Conservation (phyloP, 2,888 invertebrate species). For the Entomobrya multifasciata region DNA sequence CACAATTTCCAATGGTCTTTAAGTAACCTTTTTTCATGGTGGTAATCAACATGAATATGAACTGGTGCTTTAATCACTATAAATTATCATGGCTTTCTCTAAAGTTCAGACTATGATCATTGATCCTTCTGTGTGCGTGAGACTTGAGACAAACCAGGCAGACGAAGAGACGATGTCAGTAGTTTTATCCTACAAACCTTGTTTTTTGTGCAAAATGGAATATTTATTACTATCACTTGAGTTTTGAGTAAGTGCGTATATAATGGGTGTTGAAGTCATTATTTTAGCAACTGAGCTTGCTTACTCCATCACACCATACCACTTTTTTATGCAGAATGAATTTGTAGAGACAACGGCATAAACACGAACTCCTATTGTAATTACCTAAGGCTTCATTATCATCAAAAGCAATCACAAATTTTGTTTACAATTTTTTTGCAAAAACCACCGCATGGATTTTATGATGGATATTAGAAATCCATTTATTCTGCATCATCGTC, state of each 20-base stretch:
- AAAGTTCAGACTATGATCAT: constrained; percentile 29
- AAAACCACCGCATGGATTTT: too few relatives aligned
- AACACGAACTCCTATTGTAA: too few relatives aligned
- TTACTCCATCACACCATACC: neutral
- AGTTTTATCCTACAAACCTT: neutral
- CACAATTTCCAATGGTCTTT: neutral
- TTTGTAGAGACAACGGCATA: too few relatives aligned
- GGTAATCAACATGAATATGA: neutral
- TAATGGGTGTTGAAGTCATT: too few relatives aligned
- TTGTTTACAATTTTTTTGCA: too few relatives aligned
- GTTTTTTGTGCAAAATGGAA: neutral
- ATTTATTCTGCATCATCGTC: neutral
- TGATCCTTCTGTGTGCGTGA: neutral
- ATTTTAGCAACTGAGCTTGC: too few relatives aligned
- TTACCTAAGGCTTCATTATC: too few relatives aligned
- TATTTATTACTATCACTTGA: too few relatives aligned
- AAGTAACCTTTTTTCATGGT: too few relatives aligned
- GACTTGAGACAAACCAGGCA: neutral
- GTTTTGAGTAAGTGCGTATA: too few relatives aligned
- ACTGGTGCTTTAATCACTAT: constrained; percentile 1
- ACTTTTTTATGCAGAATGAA: neutral
- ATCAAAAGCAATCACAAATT: too few relatives aligned
- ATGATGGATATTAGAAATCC: neutral
- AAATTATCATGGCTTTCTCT: constrained; percentile 37
- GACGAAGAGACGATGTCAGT: neutral